A percentile compares a stretch with the other conserved stretches of the same genome.
Conservation (phyloP, 64 coral and sea anemone genomes). For the Acropora tenuis region DNA sequence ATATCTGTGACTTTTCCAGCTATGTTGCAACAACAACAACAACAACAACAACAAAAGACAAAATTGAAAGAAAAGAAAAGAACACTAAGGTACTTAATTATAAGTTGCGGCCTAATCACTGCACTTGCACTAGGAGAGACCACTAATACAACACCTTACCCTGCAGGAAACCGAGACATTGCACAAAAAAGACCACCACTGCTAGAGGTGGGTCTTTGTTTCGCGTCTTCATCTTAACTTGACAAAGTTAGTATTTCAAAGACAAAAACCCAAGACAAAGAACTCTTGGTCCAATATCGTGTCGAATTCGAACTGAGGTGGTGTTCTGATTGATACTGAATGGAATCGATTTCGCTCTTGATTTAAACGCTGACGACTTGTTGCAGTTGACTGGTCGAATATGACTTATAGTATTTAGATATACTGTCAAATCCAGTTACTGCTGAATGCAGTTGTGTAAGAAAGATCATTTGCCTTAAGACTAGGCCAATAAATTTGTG, state of each 20-base stretch:
- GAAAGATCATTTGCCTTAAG: neutral
- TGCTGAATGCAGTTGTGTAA: neutral
- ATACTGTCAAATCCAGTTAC: neutral
- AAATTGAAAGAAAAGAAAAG: no score
- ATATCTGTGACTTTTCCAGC: constrained; percentile 53
- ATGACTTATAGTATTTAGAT: neutral
- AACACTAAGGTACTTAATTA: no score
- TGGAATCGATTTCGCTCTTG: constrained; percentile 7
- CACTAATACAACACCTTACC: neutral
- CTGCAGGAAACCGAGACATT: neutral
- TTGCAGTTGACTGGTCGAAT: constrained; percentile 8
- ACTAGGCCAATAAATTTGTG: neutral
- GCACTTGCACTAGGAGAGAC: no score
- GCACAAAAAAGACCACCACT: neutral
- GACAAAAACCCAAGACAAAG: neutral
- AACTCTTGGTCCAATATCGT: neutral
- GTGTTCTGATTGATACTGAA: neutral
- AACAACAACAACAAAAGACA: no score
- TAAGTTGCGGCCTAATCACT: no score
- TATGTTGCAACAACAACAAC: neutral
- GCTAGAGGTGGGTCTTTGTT: neutral
- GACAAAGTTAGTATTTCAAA: neutral
- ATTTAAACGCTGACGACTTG: neutral
- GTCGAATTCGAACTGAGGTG: neutral
- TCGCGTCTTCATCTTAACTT: neutral